phyloP scores from a whole-genome alignment of 2,888 invertebrate genomes.

The Mythimna lalbum region DNA sequence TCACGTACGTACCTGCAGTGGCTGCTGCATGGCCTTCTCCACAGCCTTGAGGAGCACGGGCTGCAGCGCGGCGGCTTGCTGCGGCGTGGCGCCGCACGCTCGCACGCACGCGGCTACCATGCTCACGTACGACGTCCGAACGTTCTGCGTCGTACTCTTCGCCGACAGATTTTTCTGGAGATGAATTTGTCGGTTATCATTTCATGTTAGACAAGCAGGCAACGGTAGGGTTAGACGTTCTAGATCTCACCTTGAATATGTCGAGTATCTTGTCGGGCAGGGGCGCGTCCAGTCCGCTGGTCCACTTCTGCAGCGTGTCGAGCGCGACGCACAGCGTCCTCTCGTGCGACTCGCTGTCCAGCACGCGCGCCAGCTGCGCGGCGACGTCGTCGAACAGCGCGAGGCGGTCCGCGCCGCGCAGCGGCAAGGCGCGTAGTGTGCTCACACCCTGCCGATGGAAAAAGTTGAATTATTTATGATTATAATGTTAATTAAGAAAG shows the following conservation, averaged over 20 bases:
- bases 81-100: constrained; percentile 87
- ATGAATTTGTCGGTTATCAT: background rate
- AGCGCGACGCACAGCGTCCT: constrained; percentile 96
- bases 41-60: constrained; percentile 93
- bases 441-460: constrained; percentile 74
- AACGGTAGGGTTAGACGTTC: background rate
- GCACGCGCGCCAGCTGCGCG: constrained; percentile 93
- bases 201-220: too few relatives aligned
- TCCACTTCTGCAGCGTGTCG: constrained; percentile 96
- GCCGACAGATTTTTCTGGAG: constrained; percentile 93
- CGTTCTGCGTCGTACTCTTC: constrained; percentile 94
- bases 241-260: constrained; percentile 69
- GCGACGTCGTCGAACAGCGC: constrained; percentile 91
- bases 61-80: constrained; percentile 86
- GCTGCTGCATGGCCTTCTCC: constrained; percentile 94
- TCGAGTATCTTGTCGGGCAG: constrained; percentile 66
- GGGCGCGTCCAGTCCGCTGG: constrained; percentile 79
- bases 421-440: constrained; percentile 90
- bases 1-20: constrained; percentile 94
- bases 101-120: constrained; percentile 93
- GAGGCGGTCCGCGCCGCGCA: constrained; percentile 90
- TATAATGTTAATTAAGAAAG: too few relatives aligned
- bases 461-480: too few relatives aligned
- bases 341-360: constrained; percentile 98
- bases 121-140: constrained; percentile 95